Base-by-base conservation (phyloP, 2,888 invertebrate species). In the Mystacides longicornis region DNA sequence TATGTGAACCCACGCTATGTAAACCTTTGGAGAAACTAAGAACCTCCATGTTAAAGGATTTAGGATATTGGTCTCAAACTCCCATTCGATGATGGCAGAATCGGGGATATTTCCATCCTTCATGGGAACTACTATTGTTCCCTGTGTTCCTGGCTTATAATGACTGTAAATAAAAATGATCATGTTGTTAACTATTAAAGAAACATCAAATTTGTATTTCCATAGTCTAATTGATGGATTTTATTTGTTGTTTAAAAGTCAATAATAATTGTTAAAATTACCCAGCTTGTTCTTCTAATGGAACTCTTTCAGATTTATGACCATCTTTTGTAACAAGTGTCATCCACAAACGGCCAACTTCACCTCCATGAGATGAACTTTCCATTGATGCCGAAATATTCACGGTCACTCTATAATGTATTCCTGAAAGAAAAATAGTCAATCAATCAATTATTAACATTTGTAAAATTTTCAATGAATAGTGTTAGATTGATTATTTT, bases 1-100 rank as follows among this genome's bases (percentile, higher is more conserved):
- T 33, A 92, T 73, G 48, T 81, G 80, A 42, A 92, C 71, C 59
- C 83, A 82, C 55, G 86, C 85, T 49, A 92, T 72, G 67, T 84
- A 87, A 53, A 90, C 83, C 60, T 83, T 81, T 0, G 92, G 87
- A 3, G 83, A 82, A 54, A 85, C 80, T 7, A 90, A 70, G 33
- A 90, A 70, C 55, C 92, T 77, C 91, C 92, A 92, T 0, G 91
- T 90, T 61, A 91, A 79, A 0, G 91, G 89, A 70, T 91, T 92
- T 63, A 90, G 80, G 20, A 88, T 69, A 60, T 85, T 89, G 2
- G 86, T 85, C 64, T 85, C 83, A 64, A 88, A 90, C 64, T 85
- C 83, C 89, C 89, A 92, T 64, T 85, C 81, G 1, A 90, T 81
- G 61, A 86, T 81, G 0, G 85, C 83, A 1, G 83, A 81, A 56